Conservation (phyloP, 1,140 invertebrate species). For the Papilio helenus region DNA sequence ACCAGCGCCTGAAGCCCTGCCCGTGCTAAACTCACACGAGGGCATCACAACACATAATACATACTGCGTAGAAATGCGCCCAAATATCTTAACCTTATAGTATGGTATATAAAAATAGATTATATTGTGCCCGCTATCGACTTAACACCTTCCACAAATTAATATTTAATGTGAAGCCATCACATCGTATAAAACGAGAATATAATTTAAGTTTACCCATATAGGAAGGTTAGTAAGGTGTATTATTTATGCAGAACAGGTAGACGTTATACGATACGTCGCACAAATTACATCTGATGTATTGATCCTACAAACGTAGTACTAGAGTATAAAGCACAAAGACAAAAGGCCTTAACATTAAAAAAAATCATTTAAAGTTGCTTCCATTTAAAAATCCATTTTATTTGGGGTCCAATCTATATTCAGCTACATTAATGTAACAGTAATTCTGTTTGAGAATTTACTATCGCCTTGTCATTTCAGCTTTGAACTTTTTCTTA, state of each 20-base stretch:
- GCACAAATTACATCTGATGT: conserved; percentile 5
- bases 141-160: no score
- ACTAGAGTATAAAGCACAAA: background rate
- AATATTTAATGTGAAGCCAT: no score
- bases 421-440: conserved; percentile 33
- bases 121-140: background rate
- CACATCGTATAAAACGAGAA: background rate
- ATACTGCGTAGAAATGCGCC: conserved; percentile 8
- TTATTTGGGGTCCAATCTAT: background rate
- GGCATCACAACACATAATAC: background rate
- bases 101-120: no score
- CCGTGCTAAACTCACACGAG: conserved; percentile 3
- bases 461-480: conserved; percentile 31
- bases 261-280: background rate
- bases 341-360: background rate
- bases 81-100: background rate
- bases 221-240: background rate
- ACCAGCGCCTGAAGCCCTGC: background rate
- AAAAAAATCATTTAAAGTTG: conserved; percentile 24
- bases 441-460: conserved; percentile 40
- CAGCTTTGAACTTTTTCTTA: background rate
- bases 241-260: background rate
- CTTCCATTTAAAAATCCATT: conserved; percentile 6
- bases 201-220: background rate
- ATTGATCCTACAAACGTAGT: background rate